These are phyloP conservation scores for Megalonaias nervosa DNA, from an alignment of 1,140 invertebrate species.

Conservation along the genomic window DNA sequence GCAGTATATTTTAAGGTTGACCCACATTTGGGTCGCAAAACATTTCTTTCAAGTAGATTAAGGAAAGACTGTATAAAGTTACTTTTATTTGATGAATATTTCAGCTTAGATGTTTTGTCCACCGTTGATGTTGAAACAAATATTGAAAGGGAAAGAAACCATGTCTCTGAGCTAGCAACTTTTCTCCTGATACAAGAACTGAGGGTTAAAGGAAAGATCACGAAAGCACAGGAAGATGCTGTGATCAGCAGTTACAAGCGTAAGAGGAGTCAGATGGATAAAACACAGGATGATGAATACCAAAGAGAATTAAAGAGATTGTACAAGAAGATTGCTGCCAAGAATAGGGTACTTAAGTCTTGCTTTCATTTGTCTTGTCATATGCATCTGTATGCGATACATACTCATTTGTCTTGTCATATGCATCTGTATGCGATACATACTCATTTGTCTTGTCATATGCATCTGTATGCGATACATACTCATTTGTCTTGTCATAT, in stretches of 20 bases:
- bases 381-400: no score
- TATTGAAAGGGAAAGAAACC: constrained; percentile 59
- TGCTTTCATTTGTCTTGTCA: neutral
- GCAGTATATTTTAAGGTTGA: no score
- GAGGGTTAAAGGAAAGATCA: constrained; percentile 61
- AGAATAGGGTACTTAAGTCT: constrained; percentile 60
- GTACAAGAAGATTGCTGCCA: constrained; percentile 60
- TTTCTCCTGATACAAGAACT: constrained; percentile 42
- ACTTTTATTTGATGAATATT: neutral
- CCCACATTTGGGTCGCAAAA: no score
- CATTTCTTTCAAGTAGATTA: no score
- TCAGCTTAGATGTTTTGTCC: constrained; percentile 59
- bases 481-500: neutral
- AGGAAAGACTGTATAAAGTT: no score
- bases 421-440: no score
- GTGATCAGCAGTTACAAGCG: constrained; percentile 41
- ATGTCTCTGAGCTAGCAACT: constrained; percentile 32
- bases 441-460: neutral
- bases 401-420: neutral
- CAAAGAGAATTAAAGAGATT: constrained; percentile 59
- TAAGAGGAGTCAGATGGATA: constrained; percentile 49
- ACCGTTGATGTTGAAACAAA: constrained; percentile 61
- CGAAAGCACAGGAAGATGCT: constrained; percentile 43
- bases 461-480: no score
- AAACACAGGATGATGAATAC: constrained; percentile 59